Evolutionary conservation across 1,140 invertebrate species (phyloP), one percentile per base, ranked within the genome.

Genomic region (Anadara kagoshimensis): DNA sequence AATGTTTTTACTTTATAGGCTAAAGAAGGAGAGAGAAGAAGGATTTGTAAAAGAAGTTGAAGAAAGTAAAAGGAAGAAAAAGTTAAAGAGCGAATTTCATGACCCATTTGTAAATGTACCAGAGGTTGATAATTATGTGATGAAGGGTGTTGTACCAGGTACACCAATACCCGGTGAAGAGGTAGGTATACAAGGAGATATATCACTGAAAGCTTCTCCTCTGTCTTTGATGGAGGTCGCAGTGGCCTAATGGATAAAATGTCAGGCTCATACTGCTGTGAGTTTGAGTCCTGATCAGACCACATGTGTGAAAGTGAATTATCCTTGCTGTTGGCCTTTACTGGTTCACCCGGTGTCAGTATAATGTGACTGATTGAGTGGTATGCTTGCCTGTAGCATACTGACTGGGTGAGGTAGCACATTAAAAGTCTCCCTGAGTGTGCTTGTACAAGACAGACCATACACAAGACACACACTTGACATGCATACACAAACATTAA

Each of bases 141-240:
- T 81, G 75, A 77, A 64, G 44, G 78, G 75, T 26, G 78, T 78
- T 41, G 65, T 69, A 20, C 82, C 82, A 44, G 82, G 82, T 1
- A 82, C 80, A 5, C 29, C 36, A 44, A 59, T 84, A 8, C 69
- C 76, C 10, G 82, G 77, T 41, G 72, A 82, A 56, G 70, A 79
- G 76, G 82, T 83, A 62, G 20, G 18, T n/a, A 16, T n/a, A n/a
- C n/a, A n/a, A n/a, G n/a, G n/a, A 20, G 26, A 22, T 5, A 26
- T 18, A 26, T 22, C 5, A 22, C 18, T 0, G 10, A 20, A 20
- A 58, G 18, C 16, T 58, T 5, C 18, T 58, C 11, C 12, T 47
- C 57, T 20, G 14, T 26, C 16, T 41, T 18, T 59, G 5, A 20
- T 26, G 64, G 16, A 58, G 66, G 56, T n/a, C n/a, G n/a, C n/a